A percentile compares a stretch with the other conserved stretches of the same genome.
Evolutionary conservation across 2,113 vertebrate genomes (phyloP).

Genomic region (Apistogramma diplotaenia): DNA sequence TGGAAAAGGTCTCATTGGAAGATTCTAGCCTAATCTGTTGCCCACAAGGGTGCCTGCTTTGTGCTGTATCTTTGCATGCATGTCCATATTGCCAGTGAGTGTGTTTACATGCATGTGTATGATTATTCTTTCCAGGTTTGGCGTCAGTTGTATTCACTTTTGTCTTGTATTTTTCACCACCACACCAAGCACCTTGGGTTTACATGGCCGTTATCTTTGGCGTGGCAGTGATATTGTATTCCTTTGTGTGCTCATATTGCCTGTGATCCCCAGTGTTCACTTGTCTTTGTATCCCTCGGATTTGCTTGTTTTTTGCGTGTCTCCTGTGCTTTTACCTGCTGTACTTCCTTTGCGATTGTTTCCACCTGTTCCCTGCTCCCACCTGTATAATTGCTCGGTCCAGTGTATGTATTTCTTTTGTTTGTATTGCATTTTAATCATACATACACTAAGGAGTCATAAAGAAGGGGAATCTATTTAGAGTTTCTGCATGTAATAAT

Average conservation of each 20-base stretch:
- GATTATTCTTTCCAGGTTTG: neutral
- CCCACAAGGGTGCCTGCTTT: neutral
- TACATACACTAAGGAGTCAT: neutral
- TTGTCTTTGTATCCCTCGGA: neutral
- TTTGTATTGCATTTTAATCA: neutral
- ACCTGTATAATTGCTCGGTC: no score
- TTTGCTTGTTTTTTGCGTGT: no score
- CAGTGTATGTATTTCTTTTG: no score
- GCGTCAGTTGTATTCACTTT: neutral
- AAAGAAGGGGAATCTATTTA: neutral
- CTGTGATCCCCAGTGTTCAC: neutral
- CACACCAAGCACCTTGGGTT: neutral
- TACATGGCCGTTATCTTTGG: neutral
- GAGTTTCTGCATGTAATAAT: neutral
- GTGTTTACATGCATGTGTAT: neutral
- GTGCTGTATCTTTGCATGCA: neutral
- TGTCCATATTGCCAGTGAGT: neutral
- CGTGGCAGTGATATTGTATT: neutral
- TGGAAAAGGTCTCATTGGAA: neutral
- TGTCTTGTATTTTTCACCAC: neutral
- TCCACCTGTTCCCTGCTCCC: no score
- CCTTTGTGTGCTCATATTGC: neutral
- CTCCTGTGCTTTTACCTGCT: no score
- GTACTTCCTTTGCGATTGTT: no score
- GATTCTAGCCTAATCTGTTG: neutral